Evolutionary conservation across 2,797 vertebrate species (phyloP).

Genomic region (Threskiornis aethiopicus): DNA sequence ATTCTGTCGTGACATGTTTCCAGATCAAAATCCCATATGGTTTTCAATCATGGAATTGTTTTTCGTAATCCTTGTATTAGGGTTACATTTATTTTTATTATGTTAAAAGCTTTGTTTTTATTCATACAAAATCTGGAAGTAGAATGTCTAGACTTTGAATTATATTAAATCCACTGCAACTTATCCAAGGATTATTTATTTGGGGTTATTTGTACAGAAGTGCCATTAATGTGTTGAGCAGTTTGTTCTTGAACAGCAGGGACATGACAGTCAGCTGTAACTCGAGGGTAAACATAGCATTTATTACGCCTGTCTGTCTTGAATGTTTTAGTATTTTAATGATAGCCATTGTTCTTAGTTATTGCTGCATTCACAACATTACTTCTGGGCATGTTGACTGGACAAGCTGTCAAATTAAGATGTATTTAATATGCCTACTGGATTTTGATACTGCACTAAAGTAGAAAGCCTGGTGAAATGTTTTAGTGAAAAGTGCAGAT

Average conservation of each 20-base stretch:
- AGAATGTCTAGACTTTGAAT: conserved; percentile 61
- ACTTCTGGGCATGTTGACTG: background rate
- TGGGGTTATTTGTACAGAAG: conserved; percentile 14
- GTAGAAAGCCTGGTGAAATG: background rate
- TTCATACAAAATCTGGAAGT: conserved; percentile 22
- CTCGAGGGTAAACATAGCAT: background rate
- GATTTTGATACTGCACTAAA: background rate
- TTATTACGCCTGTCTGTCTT: background rate
- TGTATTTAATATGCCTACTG: background rate
- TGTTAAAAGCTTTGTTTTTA: conserved; percentile 43
- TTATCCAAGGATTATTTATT: conserved; percentile 51
- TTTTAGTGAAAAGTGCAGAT: background rate
- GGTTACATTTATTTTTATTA: conserved; percentile 57
- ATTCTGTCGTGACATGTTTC: background rate
- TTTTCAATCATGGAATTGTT: conserved; percentile 37
- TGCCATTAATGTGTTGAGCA: background rate
- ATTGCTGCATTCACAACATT: background rate
- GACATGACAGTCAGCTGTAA: background rate
- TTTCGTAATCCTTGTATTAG: conserved; percentile 63
- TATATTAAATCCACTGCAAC: conserved; percentile 45
- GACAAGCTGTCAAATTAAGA: background rate
- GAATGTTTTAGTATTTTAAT: background rate
- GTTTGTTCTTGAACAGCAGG: background rate
- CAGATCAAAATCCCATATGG: conserved; percentile 24
- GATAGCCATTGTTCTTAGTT: background rate